Percentiles rank a stretch among this genome's conserved stretches.
These are phyloP conservation scores for Macrotis lagotis DNA, from an alignment of 2,113 vertebrate species.

Conservation along the genomic window DNA sequence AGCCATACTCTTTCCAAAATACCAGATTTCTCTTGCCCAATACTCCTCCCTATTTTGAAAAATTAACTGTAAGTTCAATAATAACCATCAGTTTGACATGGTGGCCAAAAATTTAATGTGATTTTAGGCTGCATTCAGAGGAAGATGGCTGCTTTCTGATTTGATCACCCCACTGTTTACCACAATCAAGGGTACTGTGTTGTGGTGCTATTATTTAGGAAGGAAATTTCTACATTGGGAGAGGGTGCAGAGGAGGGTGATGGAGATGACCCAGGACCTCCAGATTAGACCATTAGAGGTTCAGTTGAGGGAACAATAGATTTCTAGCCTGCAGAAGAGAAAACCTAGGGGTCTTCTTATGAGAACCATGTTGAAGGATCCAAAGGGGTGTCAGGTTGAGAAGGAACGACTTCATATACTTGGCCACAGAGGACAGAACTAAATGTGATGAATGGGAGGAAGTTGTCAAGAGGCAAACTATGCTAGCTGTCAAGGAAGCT, in stretches of 20 bases:
- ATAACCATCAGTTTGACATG: neutral
- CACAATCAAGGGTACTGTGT: neutral
- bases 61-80: neutral
- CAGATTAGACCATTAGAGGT: neutral
- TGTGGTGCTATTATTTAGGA: neutral
- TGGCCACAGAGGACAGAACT: neutral
- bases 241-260: neutral
- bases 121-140: neutral
- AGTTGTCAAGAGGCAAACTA: neutral
- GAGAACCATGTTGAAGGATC: neutral
- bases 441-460: neutral
- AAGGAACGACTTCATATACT: neutral
- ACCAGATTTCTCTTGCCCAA: neutral
- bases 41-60: neutral
- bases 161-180: neutral
- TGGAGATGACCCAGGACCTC: neutral
- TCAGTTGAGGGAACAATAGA: neutral
- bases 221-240: neutral
- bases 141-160: neutral
- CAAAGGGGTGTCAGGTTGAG: neutral
- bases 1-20: neutral
- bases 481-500: neutral
- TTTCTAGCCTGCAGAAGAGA: neutral
- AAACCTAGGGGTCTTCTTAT: neutral
- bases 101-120: neutral